Evolutionary conservation across 2,888 invertebrate genomes (phyloP).

Genomic region (Thyatira batis): DNA sequence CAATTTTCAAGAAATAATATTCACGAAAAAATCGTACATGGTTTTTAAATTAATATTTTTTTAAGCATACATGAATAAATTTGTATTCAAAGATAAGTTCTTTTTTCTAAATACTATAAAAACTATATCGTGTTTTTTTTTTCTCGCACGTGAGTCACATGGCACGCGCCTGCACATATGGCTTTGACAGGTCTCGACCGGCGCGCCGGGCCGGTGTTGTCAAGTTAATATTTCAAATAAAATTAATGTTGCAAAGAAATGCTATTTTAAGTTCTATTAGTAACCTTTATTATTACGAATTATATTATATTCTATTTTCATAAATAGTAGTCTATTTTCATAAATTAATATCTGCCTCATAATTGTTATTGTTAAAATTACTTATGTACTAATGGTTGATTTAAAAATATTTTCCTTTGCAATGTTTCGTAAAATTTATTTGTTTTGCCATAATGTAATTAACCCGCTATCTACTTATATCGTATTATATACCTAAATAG

Average conservation of each 20-base stretch:
- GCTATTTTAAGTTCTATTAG: neutral
- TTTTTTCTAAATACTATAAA: conserved; percentile 4
- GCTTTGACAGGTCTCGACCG: conserved; percentile 17
- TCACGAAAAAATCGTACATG: neutral
- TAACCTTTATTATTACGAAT: no score
- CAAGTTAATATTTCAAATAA: neutral
- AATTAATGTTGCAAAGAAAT: neutral
- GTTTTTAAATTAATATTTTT: neutral
- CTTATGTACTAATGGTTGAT: no score
- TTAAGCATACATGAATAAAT: conserved; percentile 12
- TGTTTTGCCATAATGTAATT: neutral
- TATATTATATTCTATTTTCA: no score
- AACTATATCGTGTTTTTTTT: conserved; percentile 22
- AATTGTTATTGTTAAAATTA: no score
- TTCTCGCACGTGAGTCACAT: conserved; percentile 39
- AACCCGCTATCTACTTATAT: no score
- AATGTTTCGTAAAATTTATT: no score
- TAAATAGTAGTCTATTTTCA: no score
- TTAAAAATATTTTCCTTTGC: neutral
- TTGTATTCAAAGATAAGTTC: conserved; percentile 11
- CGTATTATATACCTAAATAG: neutral
- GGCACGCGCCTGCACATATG: conserved; percentile 46
- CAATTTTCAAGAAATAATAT: neutral
- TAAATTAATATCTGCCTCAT: no score
- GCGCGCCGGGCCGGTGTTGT: conserved; percentile 3